Conservation (phyloP, 2,797 vertebrate species). For the Fundulus diaphanus region DNA sequence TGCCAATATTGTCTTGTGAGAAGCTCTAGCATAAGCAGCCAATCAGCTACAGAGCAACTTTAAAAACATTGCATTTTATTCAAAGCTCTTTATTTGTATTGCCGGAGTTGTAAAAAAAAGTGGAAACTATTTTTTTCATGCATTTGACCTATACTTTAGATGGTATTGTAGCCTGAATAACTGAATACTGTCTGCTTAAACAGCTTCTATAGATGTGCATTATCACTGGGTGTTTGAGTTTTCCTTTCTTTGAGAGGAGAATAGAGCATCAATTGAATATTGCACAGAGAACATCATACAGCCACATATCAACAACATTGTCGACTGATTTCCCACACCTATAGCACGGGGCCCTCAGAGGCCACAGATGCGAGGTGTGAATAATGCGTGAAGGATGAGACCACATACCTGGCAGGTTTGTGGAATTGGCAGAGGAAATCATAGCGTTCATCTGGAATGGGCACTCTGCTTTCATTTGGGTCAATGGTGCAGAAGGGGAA, state of each 20-base stretch:
- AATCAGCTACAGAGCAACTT: not conserved
- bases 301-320: constrained; percentile 66
- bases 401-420: constrained; percentile 91
- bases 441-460: constrained; percentile 93
- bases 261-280: constrained; percentile 50
- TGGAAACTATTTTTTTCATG: constrained; percentile 8
- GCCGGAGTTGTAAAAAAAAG: not conserved
- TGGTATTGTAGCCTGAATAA: constrained; percentile 4
- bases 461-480: constrained; percentile 95
- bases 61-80: not conserved
- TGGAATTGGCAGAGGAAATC: constrained; percentile 93
- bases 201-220: constrained; percentile 52
- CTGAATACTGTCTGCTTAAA: constrained; percentile 57
- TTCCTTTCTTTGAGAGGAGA: constrained; percentile 46
- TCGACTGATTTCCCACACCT: constrained; percentile 58
- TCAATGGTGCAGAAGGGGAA: constrained; percentile 98
- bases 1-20: not conserved
- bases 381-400: constrained; percentile 74
- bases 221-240: constrained; percentile 50
- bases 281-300: constrained; percentile 45
- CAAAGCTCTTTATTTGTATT: not conserved
- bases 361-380: constrained; percentile 69
- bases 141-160: not conserved
- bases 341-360: constrained; percentile 45
- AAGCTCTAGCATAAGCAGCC: not conserved